phyloP scores from a whole-genome alignment of 2,113 vertebrate species.

The Corythoichthys intestinalis region DNA sequence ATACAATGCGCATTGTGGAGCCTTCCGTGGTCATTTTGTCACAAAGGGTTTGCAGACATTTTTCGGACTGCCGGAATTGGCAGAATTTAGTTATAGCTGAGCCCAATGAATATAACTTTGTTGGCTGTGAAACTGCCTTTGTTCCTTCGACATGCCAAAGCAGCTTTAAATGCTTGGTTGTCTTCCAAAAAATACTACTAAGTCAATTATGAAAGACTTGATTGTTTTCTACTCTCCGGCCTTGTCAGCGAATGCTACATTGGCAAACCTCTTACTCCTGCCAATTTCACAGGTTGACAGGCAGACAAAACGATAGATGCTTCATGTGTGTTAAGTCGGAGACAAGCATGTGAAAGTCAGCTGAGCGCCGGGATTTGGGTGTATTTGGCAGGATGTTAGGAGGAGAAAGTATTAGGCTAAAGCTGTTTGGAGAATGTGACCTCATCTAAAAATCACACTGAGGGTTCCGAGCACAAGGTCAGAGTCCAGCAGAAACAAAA shows the following conservation, averaged over 20 bases:
- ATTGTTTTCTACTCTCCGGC: slow-evolving; percentile 29
- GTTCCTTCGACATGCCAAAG: slow-evolving; percentile 25
- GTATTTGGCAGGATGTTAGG: slow-evolving; percentile 36
- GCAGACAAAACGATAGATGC: neutral
- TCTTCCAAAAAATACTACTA: slow-evolving; percentile 35
- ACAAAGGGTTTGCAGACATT: neutral
- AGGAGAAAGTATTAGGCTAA: slow-evolving; percentile 39
- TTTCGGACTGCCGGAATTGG: neutral
- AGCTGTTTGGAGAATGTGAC: slow-evolving; percentile 68
- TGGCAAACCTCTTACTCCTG: neutral
- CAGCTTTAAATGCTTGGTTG: slow-evolving; percentile 43
- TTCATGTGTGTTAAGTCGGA: slow-evolving; percentile 11
- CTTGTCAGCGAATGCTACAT: neutral
- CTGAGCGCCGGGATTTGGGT: slow-evolving; percentile 57
- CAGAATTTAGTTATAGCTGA: neutral
- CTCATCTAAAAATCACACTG: slow-evolving; percentile 25
- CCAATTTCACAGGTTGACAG: neutral
- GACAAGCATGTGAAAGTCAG: slow-evolving; percentile 67
- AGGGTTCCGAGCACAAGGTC: slow-evolving; percentile 21
- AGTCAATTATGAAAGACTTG: slow-evolving; percentile 31
- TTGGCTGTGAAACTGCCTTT: slow-evolving; percentile 22
- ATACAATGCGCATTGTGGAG: too few relatives aligned
- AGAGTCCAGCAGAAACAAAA: slow-evolving; percentile 40
- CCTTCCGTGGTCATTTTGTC: too few relatives aligned
- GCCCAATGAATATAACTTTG: neutral